These are phyloP conservation scores for Sinotaia quadrata DNA, from an alignment of 2,888 invertebrate species.

Conservation along the genomic window DNA sequence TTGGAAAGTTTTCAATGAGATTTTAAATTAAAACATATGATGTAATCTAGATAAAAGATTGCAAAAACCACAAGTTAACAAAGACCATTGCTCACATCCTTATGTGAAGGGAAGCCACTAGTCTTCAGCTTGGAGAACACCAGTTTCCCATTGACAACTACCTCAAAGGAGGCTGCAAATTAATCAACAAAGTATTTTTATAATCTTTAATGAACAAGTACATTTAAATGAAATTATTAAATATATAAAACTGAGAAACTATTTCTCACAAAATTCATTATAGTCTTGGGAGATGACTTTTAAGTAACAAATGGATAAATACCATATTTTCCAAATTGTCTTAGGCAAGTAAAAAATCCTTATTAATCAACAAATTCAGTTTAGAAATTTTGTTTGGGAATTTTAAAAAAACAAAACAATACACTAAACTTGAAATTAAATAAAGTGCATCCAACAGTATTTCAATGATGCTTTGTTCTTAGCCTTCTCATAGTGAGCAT, in stretches of 20 bases:
- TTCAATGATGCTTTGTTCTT: no score
- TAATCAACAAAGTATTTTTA: not conserved
- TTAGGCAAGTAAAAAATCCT: no score
- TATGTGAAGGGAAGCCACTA: slow-evolving; percentile 30
- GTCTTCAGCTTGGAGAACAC: slow-evolving; percentile 36
- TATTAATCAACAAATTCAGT: no score
- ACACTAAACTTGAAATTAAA: no score
- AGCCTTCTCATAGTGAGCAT: no score
- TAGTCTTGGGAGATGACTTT: not conserved
- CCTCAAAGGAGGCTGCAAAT: slow-evolving; percentile 34
- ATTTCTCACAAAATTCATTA: not conserved
- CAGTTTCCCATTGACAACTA: slow-evolving; percentile 30
- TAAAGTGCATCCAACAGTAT: no score
- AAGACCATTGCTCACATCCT: slow-evolving; percentile 21
- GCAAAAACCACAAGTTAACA: not conserved
- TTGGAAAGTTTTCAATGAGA: no score
- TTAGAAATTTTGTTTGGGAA: no score
- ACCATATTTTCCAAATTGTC: no score
- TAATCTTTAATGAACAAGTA: no score
- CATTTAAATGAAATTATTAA: no score
- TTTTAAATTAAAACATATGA: slow-evolving; percentile 39
- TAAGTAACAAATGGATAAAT: not conserved
- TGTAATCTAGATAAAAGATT: not conserved
- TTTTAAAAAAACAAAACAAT: no score
- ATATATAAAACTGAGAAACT: not conserved